Conservation (phyloP, 2,888 invertebrate species). For the Ellobium chinense region DNA sequence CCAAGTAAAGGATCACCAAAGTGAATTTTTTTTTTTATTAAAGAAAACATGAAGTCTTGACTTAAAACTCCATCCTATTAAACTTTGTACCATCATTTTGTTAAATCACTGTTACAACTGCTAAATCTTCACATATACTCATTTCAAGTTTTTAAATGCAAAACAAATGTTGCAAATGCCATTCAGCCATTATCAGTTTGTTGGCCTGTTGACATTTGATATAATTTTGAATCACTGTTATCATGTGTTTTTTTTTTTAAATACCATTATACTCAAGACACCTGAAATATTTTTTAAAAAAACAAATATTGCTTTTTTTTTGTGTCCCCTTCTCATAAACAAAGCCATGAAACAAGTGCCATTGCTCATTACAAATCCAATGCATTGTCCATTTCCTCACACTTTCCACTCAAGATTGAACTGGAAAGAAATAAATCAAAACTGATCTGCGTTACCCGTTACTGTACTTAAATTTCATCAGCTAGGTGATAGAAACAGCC, state of each 20-base stretch:
- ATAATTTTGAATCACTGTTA: background rate
- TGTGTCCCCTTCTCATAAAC: background rate
- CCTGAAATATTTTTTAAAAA: background rate
- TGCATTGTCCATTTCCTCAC: background rate
- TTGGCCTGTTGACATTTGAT: conserved; percentile 23
- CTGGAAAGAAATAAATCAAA: too few relatives aligned
- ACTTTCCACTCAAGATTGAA: background rate
- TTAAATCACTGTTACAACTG: conserved; percentile 12
- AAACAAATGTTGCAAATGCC: conserved; percentile 21
- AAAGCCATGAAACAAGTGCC: background rate
- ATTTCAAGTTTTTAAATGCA: conserved; percentile 12
- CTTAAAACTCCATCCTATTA: too few relatives aligned
- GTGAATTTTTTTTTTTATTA: too few relatives aligned
- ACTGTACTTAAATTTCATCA: too few relatives aligned
- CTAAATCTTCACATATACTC: conserved; percentile 25
- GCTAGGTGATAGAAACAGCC: too few relatives aligned
- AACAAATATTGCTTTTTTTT: background rate
- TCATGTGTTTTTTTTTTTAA: conserved; percentile 2
- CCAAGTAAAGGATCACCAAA: too few relatives aligned
- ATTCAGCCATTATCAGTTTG: conserved; percentile 18
- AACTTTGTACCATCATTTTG: background rate
- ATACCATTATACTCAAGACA: too few relatives aligned
- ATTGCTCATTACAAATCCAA: background rate
- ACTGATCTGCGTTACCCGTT: too few relatives aligned
- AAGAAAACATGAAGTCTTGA: too few relatives aligned